Evolutionary conservation across 1,140 invertebrate genomes (phyloP).

Genomic region (Magallana angulata): DNA sequence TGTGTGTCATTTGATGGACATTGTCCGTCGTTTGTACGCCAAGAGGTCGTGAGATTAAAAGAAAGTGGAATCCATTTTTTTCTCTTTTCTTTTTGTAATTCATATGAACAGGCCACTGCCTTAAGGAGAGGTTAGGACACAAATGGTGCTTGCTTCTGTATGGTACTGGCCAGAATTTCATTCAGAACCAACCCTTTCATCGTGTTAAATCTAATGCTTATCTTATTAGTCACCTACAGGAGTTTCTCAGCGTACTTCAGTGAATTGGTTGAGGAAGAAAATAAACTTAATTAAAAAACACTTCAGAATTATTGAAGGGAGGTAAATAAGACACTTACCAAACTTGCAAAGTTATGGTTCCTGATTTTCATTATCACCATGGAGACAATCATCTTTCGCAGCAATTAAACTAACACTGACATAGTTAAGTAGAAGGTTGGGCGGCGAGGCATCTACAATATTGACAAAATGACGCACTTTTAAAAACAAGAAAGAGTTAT

Average conservation of each 20-base stretch:
- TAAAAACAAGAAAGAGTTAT: conserved; percentile 2
- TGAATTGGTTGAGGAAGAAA: background rate
- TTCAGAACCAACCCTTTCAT: background rate
- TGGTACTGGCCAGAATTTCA: background rate
- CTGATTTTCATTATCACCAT: background rate
- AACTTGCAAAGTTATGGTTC: background rate
- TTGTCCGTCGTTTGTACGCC: background rate
- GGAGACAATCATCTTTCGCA: conserved; percentile 4
- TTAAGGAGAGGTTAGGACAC: conserved; percentile 7
- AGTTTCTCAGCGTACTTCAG: background rate
- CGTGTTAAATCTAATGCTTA: conserved; percentile 28
- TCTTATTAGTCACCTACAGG: conserved; percentile 5
- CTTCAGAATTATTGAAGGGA: background rate
- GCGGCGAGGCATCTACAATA: background rate
- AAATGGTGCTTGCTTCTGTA: background rate
- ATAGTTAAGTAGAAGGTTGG: background rate
- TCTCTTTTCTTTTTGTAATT: background rate
- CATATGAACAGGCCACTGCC: background rate
- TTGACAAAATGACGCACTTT: conserved; percentile 32
- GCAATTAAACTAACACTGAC: background rate
- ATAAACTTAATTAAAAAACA: background rate
- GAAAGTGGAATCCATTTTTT: background rate
- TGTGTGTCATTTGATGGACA: conserved; percentile 5
- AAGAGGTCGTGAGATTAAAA: background rate
- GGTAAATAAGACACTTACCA: background rate